These are phyloP conservation scores for Collichthys lucidus DNA, from an alignment of 2,113 vertebrate genomes.

Conservation along the genomic window DNA sequence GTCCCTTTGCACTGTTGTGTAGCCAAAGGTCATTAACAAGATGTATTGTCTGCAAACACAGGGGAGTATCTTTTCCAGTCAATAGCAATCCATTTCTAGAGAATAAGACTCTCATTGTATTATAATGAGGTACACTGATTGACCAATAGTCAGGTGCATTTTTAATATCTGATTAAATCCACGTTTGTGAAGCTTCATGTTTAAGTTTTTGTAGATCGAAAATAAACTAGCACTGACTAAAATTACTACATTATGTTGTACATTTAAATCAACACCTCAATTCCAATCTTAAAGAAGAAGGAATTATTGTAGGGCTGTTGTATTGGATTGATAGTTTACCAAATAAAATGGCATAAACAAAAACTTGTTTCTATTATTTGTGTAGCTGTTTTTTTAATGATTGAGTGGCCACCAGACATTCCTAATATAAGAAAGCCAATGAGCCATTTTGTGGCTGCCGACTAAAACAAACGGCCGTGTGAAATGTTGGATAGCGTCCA, in stretches of 20 bases:
- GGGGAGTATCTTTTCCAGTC: constrained; percentile 11
- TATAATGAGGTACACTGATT: not conserved
- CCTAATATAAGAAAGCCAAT: constrained; percentile 46
- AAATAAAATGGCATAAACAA: constrained; percentile 25
- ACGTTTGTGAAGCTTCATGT: not conserved
- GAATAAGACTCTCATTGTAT: not conserved
- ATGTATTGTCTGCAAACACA: constrained; percentile 16
- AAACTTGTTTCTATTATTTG: constrained; percentile 48
- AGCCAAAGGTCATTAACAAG: constrained; percentile 33
- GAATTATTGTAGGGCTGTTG: not conserved
- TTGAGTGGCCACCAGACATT: constrained; percentile 28
- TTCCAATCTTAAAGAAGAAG: not conserved
- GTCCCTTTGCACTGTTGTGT: constrained; percentile 12
- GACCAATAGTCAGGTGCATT: not conserved
- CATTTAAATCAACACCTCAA: not conserved
- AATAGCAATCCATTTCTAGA: constrained; percentile 1
- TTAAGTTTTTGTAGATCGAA: not conserved
- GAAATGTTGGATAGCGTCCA: constrained; percentile 27
- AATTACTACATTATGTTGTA: not conserved
- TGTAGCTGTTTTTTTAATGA: constrained; percentile 30
- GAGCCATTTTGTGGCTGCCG: constrained; percentile 49
- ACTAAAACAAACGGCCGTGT: constrained; percentile 31
- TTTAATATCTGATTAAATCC: not conserved
- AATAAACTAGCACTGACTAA: not conserved
- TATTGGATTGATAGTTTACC: not conserved